Base-by-base conservation (phyloP, 2,888 invertebrate genomes). In the Mythimna impura region DNA sequence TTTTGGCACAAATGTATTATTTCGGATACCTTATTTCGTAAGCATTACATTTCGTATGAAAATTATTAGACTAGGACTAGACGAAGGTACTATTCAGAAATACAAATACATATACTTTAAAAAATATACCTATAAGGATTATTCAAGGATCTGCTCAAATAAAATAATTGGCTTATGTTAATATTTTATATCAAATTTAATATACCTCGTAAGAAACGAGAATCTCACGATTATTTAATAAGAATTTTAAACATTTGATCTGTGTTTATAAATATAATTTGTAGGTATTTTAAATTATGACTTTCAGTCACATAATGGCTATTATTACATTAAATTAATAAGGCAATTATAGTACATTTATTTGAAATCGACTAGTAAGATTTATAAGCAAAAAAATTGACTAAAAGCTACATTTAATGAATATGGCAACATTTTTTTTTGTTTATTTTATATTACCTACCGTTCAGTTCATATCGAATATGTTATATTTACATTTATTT, bases 41-140 rank as follows among this genome's bases (percentile, higher is more conserved):
- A 82, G 80, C 80, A 80, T 86, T 84, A 84, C 68, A 84, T 81
- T 86, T 77, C 68, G 64, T 65, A 76, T 55, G 58, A 65, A 79
- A 79, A 76, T 62, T 81, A 84, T 81, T 84, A 78, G 47, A 55
- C 73, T 76, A 82, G 55, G 73, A 78, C 72, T 82, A 86, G 76
- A 80, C 34, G 62, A 71, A 54, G 43, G 36, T 60, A 67, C 54
- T 80, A 50, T 74, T 78, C 47, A 79, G 30, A 78, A 60, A 40
- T 79, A 50, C 2, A 40, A 25, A 68, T 73, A 70, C 70, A 68
- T 73, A 70, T 72, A 58, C 34, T 65, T 61, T 67, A 68, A 22
- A 40, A n/a, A 43, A 68, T 66, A 71, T 43, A 66, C n/a, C 20
- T 73, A 67, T 30, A 71, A 68, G 17, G 58, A 63, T 62, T 50